Percentiles rank a stretch among this genome's conserved stretches.
Conservation (phyloP, 1,140 invertebrate genomes). For the Zaprionus vittiger region DNA sequence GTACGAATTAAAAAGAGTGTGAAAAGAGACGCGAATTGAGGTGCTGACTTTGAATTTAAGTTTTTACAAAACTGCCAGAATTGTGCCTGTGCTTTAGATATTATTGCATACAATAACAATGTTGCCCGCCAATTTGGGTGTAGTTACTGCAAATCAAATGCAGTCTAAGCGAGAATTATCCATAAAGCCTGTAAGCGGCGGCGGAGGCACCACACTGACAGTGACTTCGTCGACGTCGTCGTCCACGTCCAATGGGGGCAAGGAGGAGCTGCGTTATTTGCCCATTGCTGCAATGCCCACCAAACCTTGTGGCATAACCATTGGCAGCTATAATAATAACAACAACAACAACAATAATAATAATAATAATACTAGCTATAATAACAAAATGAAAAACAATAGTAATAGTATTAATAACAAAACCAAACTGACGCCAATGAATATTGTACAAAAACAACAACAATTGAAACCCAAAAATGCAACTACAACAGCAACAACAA, state of each 20-base stretch:
- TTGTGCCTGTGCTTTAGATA: background rate
- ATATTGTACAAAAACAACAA: constrained; percentile 39
- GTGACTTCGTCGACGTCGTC: constrained; percentile 17
- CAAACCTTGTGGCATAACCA: constrained; percentile 62
- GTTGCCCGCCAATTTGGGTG: constrained; percentile 53
- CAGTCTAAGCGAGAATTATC: constrained; percentile 42
- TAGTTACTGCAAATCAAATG: constrained; percentile 29
- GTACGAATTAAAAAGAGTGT: constrained; percentile 63
- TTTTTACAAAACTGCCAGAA: constrained; percentile 12
- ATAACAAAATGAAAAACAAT: constrained; percentile 10
- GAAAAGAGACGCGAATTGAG: constrained; percentile 51
- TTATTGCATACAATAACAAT: constrained; percentile 19
- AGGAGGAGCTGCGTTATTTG: constrained; percentile 59
- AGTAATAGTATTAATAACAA: constrained; percentile 35
- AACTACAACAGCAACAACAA: background rate
- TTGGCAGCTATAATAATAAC: constrained; percentile 33
- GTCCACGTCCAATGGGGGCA: constrained; percentile 12
- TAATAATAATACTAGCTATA: constrained; percentile 10
- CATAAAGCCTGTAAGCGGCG: constrained; percentile 27
- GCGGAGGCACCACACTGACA: background rate
- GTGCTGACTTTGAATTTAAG: constrained; percentile 28
- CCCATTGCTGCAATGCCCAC: constrained; percentile 57
- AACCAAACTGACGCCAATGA: constrained; percentile 52
- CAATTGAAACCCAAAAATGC: constrained; percentile 23
- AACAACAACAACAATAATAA: constrained; percentile 14